These are phyloP conservation scores for Cephus nigrinus DNA, from an alignment of 2,888 invertebrate genomes.

Conservation along the genomic window DNA sequence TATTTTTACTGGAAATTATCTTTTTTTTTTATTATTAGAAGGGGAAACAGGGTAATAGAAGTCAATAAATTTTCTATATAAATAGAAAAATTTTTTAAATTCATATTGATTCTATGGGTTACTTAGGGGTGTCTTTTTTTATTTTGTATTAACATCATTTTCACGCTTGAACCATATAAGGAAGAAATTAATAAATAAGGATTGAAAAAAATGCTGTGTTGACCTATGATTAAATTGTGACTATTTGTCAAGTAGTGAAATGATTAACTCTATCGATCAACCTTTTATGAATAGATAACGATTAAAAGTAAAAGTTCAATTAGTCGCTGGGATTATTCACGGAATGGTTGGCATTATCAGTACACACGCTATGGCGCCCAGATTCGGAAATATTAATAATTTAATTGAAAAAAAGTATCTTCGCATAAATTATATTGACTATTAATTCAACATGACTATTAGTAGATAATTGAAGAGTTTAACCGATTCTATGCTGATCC, in stretches of 20 bases:
- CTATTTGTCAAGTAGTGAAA: neutral
- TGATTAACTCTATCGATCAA: neutral
- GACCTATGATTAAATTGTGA: neutral
- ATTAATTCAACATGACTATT: neutral
- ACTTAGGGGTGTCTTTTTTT: too few species aligned
- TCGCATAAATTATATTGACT: neutral
- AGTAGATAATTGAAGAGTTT: too few species aligned
- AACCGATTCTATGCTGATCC: too few species aligned
- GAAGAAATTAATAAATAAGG: too few species aligned
- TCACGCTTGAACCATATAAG: too few species aligned
- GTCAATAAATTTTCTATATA: neutral
- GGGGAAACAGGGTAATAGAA: neutral
- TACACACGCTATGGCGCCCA: neutral
- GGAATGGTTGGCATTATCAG: too few species aligned
- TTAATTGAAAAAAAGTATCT: neutral
- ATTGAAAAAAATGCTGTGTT: too few species aligned
- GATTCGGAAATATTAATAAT: neutral
- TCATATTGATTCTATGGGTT: too few species aligned
- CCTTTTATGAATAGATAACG: neutral
- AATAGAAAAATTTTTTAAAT: too few species aligned
- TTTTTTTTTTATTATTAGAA: neutral
- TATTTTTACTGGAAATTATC: neutral
- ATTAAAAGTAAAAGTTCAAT: neutral
- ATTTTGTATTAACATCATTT: too few species aligned
- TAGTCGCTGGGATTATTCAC: neutral